A percentile compares a stretch with the other conserved stretches of the same genome.
phyloP scores from a whole-genome alignment of 2,113 vertebrate genomes.

The Lycaon pictus region DNA sequence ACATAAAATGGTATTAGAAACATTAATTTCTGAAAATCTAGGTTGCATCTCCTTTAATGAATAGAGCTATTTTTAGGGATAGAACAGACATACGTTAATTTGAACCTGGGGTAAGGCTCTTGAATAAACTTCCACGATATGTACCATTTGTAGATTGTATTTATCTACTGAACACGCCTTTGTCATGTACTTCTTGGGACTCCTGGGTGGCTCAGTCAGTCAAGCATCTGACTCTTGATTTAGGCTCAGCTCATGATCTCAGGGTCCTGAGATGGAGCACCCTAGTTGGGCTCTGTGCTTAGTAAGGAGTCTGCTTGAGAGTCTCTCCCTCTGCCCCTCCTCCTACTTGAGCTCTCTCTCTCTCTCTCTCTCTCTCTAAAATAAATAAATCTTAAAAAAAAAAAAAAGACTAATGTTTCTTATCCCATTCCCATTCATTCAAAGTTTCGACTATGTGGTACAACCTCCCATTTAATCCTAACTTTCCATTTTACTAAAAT shows the following conservation, averaged over 20 bases:
- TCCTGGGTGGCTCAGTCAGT: not conserved
- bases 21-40: constrained; percentile 63
- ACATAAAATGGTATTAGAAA: constrained; percentile 5
- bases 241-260: not conserved
- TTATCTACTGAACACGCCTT: constrained; percentile 47
- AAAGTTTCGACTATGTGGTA: not conserved
- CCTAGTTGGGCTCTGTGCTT: not conserved
- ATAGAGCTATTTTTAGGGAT: constrained; percentile 63
- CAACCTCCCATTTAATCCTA: not conserved
- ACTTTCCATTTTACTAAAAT: not conserved
- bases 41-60: constrained; percentile 70
- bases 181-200: not conserved
- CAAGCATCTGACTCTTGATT: not conserved
- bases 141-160: constrained; percentile 30
- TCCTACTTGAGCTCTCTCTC: not conserved
- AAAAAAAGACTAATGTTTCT: not conserved
- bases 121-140: constrained; percentile 38
- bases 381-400: not conserved
- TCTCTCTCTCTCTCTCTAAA: not conserved
- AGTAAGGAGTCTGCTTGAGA: not conserved
- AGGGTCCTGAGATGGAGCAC: not conserved
- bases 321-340: not conserved
- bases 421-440: not conserved
- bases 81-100: constrained; percentile 51
- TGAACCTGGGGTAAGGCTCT: constrained; percentile 58